These are phyloP conservation scores for Habrosyne pyritoides DNA, from an alignment of 2,888 invertebrate genomes.

Conservation along the genomic window DNA sequence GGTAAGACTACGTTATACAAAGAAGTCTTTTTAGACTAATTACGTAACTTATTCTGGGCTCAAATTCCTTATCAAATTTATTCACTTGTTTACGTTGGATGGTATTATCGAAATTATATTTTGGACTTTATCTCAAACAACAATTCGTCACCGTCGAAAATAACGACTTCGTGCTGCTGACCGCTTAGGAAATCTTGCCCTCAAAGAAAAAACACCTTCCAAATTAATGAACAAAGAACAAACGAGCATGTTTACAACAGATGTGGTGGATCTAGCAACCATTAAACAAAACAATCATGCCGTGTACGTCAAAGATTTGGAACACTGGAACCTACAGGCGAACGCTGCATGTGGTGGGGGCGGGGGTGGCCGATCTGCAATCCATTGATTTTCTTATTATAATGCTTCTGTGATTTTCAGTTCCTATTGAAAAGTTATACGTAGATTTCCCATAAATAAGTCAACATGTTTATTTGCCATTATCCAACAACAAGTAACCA, in stretches of 20 bases:
- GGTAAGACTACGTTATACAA: too few species aligned
- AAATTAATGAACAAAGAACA: background rate
- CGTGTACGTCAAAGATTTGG: conserved; percentile 40
- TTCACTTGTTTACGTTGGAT: too few species aligned
- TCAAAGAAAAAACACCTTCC: too few species aligned
- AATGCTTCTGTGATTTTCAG: background rate
- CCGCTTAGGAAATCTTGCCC: too few species aligned
- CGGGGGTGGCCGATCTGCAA: conserved; percentile 69
- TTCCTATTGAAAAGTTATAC: background rate
- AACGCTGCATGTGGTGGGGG: conserved; percentile 49
- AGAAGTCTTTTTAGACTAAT: too few species aligned
- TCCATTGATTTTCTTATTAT: conserved; percentile 15
- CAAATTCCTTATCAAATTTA: too few species aligned
- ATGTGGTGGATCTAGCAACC: conserved; percentile 10
- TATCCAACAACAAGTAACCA: too few species aligned
- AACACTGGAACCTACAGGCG: conserved; percentile 64
- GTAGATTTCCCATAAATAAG: background rate
- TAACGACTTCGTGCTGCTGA: too few species aligned
- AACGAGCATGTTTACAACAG: background rate
- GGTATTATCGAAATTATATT: too few species aligned
- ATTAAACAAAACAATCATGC: conserved; percentile 38
- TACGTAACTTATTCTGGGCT: too few species aligned
- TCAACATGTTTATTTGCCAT: background rate
- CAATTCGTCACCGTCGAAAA: too few species aligned
- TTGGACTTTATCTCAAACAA: too few species aligned